Evolutionary conservation across 2,113 vertebrate genomes (phyloP).

Genomic region (Melanotaenia duboulayi): DNA sequence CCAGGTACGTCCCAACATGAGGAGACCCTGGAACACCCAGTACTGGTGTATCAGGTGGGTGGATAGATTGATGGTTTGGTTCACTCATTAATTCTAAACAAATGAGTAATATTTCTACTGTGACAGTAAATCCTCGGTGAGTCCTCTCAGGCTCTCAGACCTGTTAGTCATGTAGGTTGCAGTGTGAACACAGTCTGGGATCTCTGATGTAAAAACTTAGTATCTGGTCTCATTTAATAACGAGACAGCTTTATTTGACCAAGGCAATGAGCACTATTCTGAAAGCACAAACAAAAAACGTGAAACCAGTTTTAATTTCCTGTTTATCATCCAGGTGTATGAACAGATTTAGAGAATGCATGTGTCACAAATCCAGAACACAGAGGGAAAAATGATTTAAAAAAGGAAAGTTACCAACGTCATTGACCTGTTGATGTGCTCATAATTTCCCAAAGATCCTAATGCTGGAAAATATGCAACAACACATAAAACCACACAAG

Average conservation of each 20-base stretch:
- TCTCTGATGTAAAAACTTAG: background rate
- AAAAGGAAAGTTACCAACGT: constrained; percentile 95
- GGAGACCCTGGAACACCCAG: no score
- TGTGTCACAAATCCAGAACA: constrained; percentile 62
- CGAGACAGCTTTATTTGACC: no score
- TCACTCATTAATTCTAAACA: no score
- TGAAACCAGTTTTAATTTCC: constrained; percentile 32
- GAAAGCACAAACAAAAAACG: no score
- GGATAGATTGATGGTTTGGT: no score
- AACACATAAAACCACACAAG: constrained; percentile 93
- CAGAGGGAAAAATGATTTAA: constrained; percentile 87
- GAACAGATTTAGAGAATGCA: constrained; percentile 62
- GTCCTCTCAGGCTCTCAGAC: no score
- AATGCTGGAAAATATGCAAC: constrained; percentile 98
- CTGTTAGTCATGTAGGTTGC: constrained; percentile 2
- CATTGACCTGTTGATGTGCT: constrained; percentile 95
- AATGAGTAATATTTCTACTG: no score
- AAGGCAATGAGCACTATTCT: no score
- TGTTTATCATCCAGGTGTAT: constrained; percentile 65
- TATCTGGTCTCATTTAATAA: no score
- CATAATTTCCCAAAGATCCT: constrained; percentile 97
- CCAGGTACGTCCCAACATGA: no score
- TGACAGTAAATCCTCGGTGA: no score
- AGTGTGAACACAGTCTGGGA: background rate
- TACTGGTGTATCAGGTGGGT: no score